Evolutionary conservation across 2,113 vertebrate genomes (phyloP).

Genomic region (Aramus guarauna): DNA sequence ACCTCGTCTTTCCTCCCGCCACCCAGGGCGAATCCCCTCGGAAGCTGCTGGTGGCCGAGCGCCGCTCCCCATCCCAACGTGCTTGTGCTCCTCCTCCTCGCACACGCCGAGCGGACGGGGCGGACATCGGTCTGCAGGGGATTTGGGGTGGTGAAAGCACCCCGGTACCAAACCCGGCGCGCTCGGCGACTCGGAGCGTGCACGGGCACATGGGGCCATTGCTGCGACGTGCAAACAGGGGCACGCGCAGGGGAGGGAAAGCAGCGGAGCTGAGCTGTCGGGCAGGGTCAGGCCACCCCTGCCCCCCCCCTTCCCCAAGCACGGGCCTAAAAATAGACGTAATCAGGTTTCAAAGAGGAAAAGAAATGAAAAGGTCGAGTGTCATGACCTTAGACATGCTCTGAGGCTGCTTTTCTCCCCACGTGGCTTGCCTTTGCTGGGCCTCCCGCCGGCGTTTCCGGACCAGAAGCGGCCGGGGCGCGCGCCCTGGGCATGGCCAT

Average conservation of each 20-base stretch:
- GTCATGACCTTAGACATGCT: slow-evolving; percentile 51
- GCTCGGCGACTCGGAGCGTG: accelerated
- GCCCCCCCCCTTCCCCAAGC: background rate
- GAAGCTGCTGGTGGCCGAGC: accelerated
- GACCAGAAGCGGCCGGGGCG: background rate
- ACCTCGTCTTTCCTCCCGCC: accelerated
- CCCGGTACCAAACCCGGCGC: background rate
- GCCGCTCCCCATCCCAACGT: accelerated
- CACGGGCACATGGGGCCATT: accelerated
- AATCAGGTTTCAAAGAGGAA: slow-evolving; percentile 70
- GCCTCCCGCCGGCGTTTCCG: slow-evolving; percentile 32
- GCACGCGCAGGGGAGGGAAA: background rate
- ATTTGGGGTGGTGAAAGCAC: background rate
- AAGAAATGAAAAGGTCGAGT: slow-evolving; percentile 53
- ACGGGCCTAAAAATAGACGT: slow-evolving; percentile 52
- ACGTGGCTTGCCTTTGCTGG: background rate
- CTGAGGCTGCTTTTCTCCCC: slow-evolving; percentile 43
- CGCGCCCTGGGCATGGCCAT: background rate
- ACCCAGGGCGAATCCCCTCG: accelerated
- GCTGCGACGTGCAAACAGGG: background rate
- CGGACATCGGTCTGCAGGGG: accelerated
- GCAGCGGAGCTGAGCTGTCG: accelerated
- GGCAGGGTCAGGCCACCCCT: background rate
- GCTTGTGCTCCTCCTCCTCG: background rate
- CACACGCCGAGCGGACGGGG: accelerated